Evolutionary conservation across 2,113 vertebrate genomes (phyloP).

Genomic region (Columba livia): DNA sequence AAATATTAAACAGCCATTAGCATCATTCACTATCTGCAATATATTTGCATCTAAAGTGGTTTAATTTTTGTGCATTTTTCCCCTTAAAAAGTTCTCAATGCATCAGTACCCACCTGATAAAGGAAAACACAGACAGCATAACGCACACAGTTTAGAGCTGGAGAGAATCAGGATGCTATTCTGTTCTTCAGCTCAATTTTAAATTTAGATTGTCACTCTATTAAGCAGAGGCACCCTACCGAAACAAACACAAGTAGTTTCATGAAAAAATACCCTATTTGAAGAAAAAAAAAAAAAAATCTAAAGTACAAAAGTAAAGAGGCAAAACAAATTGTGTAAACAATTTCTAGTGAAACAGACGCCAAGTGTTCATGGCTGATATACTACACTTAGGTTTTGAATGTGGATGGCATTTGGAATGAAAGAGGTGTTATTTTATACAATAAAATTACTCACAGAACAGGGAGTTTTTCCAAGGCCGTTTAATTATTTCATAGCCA

Average conservation of each 20-base stretch:
- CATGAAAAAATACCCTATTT: not conserved
- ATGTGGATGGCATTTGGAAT: not conserved
- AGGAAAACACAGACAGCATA: not conserved
- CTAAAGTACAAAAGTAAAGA: not conserved
- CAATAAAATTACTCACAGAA: not conserved
- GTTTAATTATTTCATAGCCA: slow-evolving; percentile 35
- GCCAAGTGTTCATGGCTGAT: not conserved
- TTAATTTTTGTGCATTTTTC: not conserved
- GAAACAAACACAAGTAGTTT: not conserved
- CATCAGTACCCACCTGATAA: not conserved
- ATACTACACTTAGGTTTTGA: not conserved
- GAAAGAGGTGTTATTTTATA: not conserved
- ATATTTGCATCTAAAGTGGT: not conserved
- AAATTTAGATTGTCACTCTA: not conserved
- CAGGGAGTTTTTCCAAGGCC: not conserved
- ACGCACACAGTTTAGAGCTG: not conserved
- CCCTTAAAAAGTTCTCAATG: not conserved
- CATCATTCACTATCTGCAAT: not conserved
- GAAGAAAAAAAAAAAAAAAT: slow-evolving; percentile 4
- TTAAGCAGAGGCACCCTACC: not conserved
- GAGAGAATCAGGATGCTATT: not conserved
- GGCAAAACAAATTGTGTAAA: not conserved
- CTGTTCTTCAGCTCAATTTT: not conserved
- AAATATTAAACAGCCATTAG: not conserved
- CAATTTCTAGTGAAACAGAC: not conserved